A percentile compares a stretch with the other conserved stretches of the same genome.
phyloP scores from a whole-genome alignment of 2,888 invertebrate genomes.

The Hypomecis atomaria region DNA sequence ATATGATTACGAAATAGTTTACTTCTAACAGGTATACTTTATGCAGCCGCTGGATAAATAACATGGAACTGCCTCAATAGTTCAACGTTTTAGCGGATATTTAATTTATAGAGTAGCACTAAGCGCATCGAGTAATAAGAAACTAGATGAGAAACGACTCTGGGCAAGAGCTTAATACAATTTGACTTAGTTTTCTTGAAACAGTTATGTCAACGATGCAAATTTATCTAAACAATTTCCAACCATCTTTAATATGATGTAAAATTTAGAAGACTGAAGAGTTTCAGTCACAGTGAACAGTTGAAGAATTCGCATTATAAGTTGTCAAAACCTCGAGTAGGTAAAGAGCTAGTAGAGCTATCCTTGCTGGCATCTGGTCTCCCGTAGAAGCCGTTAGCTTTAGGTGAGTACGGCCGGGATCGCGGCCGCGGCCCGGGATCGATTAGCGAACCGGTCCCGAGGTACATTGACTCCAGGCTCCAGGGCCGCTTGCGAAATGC shows the following conservation, averaged over 20 bases:
- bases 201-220: no score
- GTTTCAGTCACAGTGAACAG: no score
- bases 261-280: no score
- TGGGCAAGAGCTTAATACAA: no score
- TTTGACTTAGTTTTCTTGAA: no score
- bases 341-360: not conserved
- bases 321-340: not conserved
- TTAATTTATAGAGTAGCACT: conserved; percentile 20
- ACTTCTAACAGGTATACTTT: conserved; percentile 24
- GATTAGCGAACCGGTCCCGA: conserved; percentile 81
- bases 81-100: conserved; percentile 18
- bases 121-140: not conserved
- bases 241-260: no score
- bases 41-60: conserved; percentile 16
- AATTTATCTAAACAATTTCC: no score
- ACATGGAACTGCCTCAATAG: conserved; percentile 22
- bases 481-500: conserved; percentile 69
- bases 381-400: conserved; percentile 76
- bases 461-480: conserved; percentile 79
- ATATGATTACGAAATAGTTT: conserved; percentile 31
- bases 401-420: conserved; percentile 80
- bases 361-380: conserved; percentile 52
- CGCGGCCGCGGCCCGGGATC: conserved; percentile 69
- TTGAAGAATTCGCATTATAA: no score
- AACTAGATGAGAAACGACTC: not conserved